Evolutionary conservation across 2,113 vertebrate species (phyloP).

Genomic region (Phaethon lepturus): DNA sequence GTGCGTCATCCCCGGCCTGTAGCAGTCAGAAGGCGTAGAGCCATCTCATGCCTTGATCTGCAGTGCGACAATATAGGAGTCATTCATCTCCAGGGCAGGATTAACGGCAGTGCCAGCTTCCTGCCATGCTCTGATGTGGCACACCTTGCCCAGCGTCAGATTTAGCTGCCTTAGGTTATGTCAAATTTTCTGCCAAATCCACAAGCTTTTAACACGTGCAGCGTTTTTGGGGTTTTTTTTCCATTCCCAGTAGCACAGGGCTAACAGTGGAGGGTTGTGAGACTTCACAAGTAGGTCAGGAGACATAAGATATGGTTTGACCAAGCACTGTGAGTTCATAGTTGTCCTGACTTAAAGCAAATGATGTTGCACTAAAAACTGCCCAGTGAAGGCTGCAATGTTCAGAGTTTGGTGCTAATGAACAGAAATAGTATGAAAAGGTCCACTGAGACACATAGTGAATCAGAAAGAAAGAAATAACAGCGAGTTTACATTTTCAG

Average conservation of each 20-base stretch:
- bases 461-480: neutral
- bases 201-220: neutral
- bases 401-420: neutral
- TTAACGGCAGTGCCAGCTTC: neutral
- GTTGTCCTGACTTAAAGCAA: neutral
- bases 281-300: neutral
- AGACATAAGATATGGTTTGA: neutral
- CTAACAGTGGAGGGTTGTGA: neutral
- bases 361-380: neutral
- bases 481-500: neutral
- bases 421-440: neutral
- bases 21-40: neutral
- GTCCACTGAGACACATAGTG: neutral
- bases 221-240: neutral
- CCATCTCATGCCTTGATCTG: neutral
- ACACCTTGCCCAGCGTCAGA: neutral
- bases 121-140: neutral
- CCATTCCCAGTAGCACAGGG: neutral
- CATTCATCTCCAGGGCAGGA: neutral
- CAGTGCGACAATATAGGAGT: neutral
- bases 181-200: neutral
- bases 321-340: neutral
- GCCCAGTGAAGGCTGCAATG: neutral
- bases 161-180: neutral
- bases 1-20: neutral